Evolutionary conservation across 2,888 invertebrate species (phyloP).

Genomic region (Parnassius glacialis): DNA sequence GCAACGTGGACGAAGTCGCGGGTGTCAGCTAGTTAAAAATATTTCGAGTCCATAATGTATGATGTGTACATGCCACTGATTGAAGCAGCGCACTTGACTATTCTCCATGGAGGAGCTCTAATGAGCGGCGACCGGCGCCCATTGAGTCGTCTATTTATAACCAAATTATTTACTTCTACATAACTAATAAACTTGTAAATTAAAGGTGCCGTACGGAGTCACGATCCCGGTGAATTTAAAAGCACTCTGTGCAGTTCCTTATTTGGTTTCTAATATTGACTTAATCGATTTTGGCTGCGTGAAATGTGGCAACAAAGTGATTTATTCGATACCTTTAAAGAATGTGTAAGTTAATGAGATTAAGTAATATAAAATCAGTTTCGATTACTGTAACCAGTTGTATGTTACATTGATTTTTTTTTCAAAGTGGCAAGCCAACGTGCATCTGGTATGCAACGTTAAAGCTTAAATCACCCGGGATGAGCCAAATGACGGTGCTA

Average conservation of each 20-base stretch:
- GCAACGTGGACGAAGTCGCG: too few relatives aligned
- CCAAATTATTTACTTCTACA: not conserved
- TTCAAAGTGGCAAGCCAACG: conserved; percentile 76
- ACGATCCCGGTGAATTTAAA: conserved; percentile 80
- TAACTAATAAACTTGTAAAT: conserved; percentile 17
- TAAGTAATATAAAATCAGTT: not conserved
- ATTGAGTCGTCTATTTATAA: too few relatives aligned
- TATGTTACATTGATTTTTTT: not conserved
- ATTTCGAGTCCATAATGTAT: too few relatives aligned
- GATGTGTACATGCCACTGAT: too few relatives aligned
- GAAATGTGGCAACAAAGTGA: conserved; percentile 80
- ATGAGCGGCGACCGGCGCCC: too few relatives aligned
- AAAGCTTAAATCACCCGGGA: conserved; percentile 50
- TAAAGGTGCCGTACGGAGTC: conserved; percentile 79
- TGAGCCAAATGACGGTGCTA: conserved; percentile 56
- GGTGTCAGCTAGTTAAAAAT: too few relatives aligned
- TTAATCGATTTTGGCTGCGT: conserved; percentile 80
- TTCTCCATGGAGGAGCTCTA: too few relatives aligned
- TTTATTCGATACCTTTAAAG: conserved; percentile 74
- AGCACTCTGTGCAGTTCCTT: conserved; percentile 81
- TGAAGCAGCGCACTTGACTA: too few relatives aligned
- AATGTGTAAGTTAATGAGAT: conserved; percentile 75
- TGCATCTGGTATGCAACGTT: conserved; percentile 79
- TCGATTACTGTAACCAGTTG: not conserved
- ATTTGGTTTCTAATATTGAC: conserved; percentile 62